These are phyloP conservation scores for Phainopepla nitens DNA, from an alignment of 2,113 vertebrate species.

Conservation along the genomic window DNA sequence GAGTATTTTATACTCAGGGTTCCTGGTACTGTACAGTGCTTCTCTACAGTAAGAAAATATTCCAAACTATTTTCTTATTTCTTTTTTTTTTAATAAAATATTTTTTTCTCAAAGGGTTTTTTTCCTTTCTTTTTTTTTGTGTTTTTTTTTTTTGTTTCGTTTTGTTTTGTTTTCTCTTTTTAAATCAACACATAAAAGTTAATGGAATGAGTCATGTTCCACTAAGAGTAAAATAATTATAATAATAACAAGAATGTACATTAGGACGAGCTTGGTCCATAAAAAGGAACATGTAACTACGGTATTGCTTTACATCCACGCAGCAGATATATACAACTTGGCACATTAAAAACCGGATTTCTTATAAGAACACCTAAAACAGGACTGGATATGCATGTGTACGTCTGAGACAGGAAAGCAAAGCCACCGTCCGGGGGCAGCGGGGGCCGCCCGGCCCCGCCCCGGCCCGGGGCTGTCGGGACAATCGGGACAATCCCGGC, in stretches of 20 bases:
- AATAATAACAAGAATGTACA: conserved; percentile 74
- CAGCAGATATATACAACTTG: conserved; percentile 78
- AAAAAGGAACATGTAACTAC: conserved; percentile 70
- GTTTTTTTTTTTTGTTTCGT: neutral
- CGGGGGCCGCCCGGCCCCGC: neutral
- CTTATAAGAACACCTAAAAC: conserved; percentile 75
- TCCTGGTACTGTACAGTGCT: conserved; percentile 78
- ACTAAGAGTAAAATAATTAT: conserved; percentile 69
- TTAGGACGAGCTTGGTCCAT: conserved; percentile 75
- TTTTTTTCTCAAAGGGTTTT: conserved; percentile 68
- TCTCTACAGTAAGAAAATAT: conserved; percentile 87
- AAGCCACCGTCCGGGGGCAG: conserved; percentile 68
- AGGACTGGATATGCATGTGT: conserved; percentile 71
- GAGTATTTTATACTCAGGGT: conserved; percentile 78
- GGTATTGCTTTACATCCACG: conserved; percentile 82
- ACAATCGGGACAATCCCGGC: neutral
- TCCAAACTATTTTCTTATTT: conserved; percentile 83
- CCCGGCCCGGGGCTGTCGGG: neutral
- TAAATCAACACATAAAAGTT: conserved; percentile 73
- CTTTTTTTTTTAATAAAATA: conserved; percentile 81
- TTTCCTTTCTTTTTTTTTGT: neutral
- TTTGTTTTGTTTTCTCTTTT: conserved; percentile 62
- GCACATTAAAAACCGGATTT: conserved; percentile 77
- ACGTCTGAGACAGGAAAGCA: conserved; percentile 72
- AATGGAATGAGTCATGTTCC: conserved; percentile 77